Evolutionary conservation across 2,113 vertebrate species (phyloP), one percentile per base, ranked within the genome.

Genomic region (Sialia sialis): DNA sequence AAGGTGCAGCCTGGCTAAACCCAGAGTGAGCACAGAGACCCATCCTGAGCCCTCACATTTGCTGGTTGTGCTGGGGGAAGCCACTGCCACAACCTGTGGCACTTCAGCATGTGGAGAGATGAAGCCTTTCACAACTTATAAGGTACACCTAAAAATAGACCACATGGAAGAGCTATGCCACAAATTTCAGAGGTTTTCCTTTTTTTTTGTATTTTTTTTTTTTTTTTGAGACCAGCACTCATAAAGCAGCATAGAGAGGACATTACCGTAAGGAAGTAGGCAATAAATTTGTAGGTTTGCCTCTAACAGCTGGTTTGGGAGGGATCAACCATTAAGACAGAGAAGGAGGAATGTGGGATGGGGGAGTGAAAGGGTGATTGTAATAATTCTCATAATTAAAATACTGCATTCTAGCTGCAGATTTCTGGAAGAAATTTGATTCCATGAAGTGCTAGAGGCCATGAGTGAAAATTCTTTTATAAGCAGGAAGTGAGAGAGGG

Each of bases 381-480:
- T 94, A 94, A 96, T 95, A 95, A 97, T 90, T 93, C n/a, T 89
- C 79, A 78, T 86, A 96, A 97, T 96, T 97, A 96, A 97, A 96
- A 92, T 70, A 43, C 73, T 91, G 60, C 91, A 95, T 96, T 94
- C 70, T 91, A 84, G 86, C 94, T 91, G 72, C 82, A 75, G 78
- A 89, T 95, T 92, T 95, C 87, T 95, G 87, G 93, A 79, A 85
- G 96, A 96, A 96, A 97, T 90, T 79, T 92, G 94, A 96, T 91
- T 90, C 94, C 87, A 85, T 86, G 83, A 95, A 97, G 95, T 93
- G 94, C 92, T 96, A 96, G 96, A 94, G 95, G 94, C 95, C 78
- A 52, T 32, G 75, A 95, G 87, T 86, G 84, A 97, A 94, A 97
- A 97, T 97, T 96, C 94, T 92, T 97, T 96, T 93, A 89, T 95